A percentile compares a stretch with the other conserved stretches of the same genome.
Conservation (phyloP, 1,140 invertebrate species). For the Caenorhabditis brenneri region DNA sequence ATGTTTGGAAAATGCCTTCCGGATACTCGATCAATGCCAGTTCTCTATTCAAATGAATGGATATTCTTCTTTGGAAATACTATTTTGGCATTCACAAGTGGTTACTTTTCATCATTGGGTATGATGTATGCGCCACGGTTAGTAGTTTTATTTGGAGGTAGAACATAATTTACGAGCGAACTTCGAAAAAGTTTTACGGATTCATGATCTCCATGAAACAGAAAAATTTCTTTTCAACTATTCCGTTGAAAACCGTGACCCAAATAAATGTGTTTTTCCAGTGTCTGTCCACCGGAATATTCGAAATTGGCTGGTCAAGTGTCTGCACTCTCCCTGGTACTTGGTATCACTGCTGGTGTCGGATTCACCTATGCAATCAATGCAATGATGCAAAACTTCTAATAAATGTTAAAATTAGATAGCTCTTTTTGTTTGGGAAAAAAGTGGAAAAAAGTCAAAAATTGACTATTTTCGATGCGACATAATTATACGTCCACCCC, state of each 20-base stretch:
- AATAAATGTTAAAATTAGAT: too few relatives aligned
- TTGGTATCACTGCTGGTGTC: conserved; percentile 36
- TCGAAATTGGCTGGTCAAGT: conserved; percentile 37
- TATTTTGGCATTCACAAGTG: conserved; percentile 47
- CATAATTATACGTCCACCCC: too few relatives aligned
- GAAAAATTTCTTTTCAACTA: too few relatives aligned
- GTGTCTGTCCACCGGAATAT: conserved; percentile 18
- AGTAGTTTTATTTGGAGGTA: background rate
- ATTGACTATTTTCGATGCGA: too few relatives aligned
- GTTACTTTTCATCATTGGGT: conserved; percentile 44
- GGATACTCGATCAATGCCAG: background rate
- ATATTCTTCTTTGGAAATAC: conserved; percentile 49
- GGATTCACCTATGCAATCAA: conserved; percentile 39
- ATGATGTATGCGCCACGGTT: conserved; percentile 51
- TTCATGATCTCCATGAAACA: too few relatives aligned
- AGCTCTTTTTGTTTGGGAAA: too few relatives aligned
- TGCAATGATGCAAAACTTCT: conserved; percentile 23
- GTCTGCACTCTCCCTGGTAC: conserved; percentile 33
- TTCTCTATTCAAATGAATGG: conserved; percentile 40
- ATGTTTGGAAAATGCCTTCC: conserved; percentile 42
- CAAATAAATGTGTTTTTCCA: too few relatives aligned
- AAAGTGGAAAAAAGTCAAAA: too few relatives aligned
- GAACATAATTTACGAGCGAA: too few relatives aligned
- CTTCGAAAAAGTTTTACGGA: too few relatives aligned
- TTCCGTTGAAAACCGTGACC: too few relatives aligned